A percentile compares a stretch with the other conserved stretches of the same genome.
Conservation (phyloP, 2,113 vertebrate species). For the Sigmodon hispidus region DNA sequence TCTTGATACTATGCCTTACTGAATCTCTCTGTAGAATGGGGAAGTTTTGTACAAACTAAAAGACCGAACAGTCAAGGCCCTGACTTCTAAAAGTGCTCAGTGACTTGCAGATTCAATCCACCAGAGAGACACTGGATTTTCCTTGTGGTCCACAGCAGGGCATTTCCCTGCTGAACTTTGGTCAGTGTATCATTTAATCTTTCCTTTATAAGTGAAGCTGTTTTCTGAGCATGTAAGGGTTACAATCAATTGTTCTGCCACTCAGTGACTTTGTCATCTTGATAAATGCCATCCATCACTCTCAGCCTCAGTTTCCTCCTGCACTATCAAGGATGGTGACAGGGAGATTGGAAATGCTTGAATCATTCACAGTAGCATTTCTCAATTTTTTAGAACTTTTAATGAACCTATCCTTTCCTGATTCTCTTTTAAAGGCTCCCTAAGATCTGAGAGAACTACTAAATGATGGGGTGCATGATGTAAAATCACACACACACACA, state of each 20-base stretch:
- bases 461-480: no score
- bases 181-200: slow-evolving; percentile 2
- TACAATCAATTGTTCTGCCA: neutral
- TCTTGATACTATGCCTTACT: neutral
- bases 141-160: neutral
- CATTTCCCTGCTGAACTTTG: neutral
- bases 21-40: neutral
- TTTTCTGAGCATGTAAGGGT: no score
- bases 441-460: no score
- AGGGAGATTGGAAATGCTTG: neutral
- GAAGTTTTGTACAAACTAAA: neutral
- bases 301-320: neutral
- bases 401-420: neutral
- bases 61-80: neutral
- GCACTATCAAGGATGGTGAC: neutral
- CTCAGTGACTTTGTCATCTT: neutral
- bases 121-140: neutral
- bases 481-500: no score
- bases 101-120: neutral
- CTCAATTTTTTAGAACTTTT: neutral
- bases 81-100: neutral
- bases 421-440: neutral
- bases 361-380: neutral
- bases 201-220: slow-evolving; percentile 20
- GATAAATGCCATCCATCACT: neutral